A percentile compares a stretch with the other conserved stretches of the same genome.
phyloP scores from a whole-genome alignment of 1,140 invertebrate species.

The Venturia canescens region DNA sequence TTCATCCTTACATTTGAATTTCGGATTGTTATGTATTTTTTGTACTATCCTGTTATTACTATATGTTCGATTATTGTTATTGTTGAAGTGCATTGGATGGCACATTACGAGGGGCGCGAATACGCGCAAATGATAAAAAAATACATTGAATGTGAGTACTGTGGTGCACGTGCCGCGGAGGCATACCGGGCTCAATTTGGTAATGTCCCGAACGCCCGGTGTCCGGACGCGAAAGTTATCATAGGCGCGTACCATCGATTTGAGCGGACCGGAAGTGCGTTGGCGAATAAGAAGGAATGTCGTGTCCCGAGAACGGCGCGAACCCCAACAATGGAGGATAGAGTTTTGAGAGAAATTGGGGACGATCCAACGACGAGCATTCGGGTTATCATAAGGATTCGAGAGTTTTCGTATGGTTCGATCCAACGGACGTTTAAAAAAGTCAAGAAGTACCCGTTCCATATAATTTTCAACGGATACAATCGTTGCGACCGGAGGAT shows the following conservation, averaged over 20 bases:
- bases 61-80: too few relatives aligned
- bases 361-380: constrained; percentile 29
- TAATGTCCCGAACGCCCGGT: neutral
- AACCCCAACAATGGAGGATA: neutral
- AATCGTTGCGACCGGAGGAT: constrained; percentile 6
- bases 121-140: constrained; percentile 10
- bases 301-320: constrained; percentile 23
- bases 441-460: neutral
- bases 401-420: constrained; percentile 28
- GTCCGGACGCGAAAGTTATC: constrained; percentile 12
- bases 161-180: neutral
- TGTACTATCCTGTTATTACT: too few relatives aligned
- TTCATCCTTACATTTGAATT: too few relatives aligned
- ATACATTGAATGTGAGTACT: neutral
- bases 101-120: neutral
- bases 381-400: neutral
- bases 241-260: neutral
- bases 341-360: neutral
- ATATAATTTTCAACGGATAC: constrained; percentile 21
- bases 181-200: neutral
- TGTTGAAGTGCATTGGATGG: too few relatives aligned
- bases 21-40: too few relatives aligned
- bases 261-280: constrained; percentile 3
- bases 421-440: constrained; percentile 29
- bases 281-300: constrained; percentile 17